A percentile compares a stretch with the other conserved stretches of the same genome.
phyloP scores from a whole-genome alignment of 2,888 invertebrate genomes.

The Tiliacea aurago region DNA sequence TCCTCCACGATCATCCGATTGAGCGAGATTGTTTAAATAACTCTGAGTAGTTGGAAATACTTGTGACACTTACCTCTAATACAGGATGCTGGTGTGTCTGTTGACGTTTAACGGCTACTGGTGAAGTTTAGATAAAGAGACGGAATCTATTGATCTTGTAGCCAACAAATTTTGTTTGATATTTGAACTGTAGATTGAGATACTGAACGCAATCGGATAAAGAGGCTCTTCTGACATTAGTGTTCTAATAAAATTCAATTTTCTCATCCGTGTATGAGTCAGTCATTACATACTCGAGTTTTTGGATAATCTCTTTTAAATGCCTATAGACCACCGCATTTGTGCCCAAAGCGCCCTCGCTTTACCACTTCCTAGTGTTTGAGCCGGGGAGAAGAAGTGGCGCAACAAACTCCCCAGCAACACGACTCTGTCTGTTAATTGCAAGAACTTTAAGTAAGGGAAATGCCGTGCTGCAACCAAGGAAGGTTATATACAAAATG shows the following conservation, averaged over 20 bases:
- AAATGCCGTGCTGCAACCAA: too few relatives aligned
- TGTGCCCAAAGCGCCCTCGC: too few relatives aligned
- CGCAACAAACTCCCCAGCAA: too few relatives aligned
- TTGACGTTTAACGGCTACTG: neutral
- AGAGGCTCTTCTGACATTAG: neutral
- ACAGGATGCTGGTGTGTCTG: slow-evolving; percentile 13
- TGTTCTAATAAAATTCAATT: neutral
- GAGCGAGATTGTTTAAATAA: slow-evolving; percentile 8
- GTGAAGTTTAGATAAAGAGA: neutral
- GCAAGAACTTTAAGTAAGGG: too few relatives aligned
- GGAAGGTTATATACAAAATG: too few relatives aligned
- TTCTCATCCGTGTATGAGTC: too few relatives aligned
- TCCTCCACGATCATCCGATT: slow-evolving; percentile 4
- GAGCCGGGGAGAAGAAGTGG: too few relatives aligned
- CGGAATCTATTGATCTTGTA: neutral
- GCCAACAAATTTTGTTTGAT: neutral
- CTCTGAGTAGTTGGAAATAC: slow-evolving; percentile 19
- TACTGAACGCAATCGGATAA: neutral
- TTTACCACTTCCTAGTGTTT: too few relatives aligned
- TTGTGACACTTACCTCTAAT: slow-evolving; percentile 7
- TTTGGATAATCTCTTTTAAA: too few relatives aligned
- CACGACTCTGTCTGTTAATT: too few relatives aligned
- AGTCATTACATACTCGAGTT: too few relatives aligned
- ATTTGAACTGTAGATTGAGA: neutral
- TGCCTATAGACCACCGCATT: too few relatives aligned